Conservation (phyloP, 92 coral and sea anemone species). For the Actinernus sp. region DNA sequence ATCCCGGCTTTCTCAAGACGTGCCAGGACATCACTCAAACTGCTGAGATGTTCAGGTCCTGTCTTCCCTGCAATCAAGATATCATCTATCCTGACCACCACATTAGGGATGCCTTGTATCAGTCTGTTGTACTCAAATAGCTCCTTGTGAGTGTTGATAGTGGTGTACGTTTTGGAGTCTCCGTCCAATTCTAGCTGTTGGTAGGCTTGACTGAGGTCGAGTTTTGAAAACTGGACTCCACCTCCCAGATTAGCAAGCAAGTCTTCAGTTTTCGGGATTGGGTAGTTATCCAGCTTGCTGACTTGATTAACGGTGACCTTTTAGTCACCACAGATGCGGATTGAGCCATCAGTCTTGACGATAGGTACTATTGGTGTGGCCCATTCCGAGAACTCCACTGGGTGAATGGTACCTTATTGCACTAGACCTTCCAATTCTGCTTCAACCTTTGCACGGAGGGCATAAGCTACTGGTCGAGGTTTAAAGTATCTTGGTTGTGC, state of each 20-base stretch:
- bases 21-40: conserved; percentile 4
- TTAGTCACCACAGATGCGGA: no score
- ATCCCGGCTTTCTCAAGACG: conserved; percentile 28
- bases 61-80: no score
- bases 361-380: no score
- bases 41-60: not conserved
- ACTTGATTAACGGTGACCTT: conserved; percentile 49
- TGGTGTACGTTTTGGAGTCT: conserved; percentile 43
- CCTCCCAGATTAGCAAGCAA: conserved; percentile 33
- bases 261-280: conserved; percentile 60
- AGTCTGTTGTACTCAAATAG: conserved; percentile 35
- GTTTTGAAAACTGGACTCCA: conserved; percentile 37
- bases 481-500: conserved; percentile 20
- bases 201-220: conserved; percentile 61
- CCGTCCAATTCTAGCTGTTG: conserved; percentile 40
- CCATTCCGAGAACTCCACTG: conserved; percentile 40
- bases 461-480: conserved; percentile 37
- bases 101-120: no score
- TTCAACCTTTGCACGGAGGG: conserved; percentile 21
- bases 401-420: conserved; percentile 13
- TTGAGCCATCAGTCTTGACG: no score
- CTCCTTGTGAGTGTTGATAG: conserved; percentile 53
- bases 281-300: conserved; percentile 36
- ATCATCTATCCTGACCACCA: no score
- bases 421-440: conserved; percentile 15